A percentile compares a stretch with the other conserved stretches of the same genome.
phyloP scores from a whole-genome alignment of 2,113 vertebrate species.

The Thalassoma bifasciatum region DNA sequence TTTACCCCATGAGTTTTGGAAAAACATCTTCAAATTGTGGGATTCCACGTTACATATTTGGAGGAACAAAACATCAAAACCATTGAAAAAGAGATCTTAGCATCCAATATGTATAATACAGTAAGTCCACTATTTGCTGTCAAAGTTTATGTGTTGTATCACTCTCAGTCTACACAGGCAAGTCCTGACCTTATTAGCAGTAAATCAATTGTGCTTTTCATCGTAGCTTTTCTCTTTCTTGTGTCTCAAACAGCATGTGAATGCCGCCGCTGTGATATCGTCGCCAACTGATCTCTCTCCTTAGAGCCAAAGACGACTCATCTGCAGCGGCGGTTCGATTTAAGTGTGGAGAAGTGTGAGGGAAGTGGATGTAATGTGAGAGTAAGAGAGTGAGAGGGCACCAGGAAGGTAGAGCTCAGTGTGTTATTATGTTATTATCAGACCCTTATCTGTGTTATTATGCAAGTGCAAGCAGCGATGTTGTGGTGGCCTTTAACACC shows the following conservation, averaged over 20 bases:
- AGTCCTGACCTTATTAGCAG: constrained; percentile 12
- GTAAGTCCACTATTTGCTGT: background rate
- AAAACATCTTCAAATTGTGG: too few relatives aligned
- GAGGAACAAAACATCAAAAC: too few relatives aligned
- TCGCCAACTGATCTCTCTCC: background rate
- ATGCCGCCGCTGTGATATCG: background rate
- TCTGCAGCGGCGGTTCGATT: background rate
- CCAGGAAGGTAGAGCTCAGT: background rate
- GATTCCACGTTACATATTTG: too few relatives aligned
- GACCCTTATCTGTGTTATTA: constrained; percentile 36
- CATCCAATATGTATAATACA: too few relatives aligned
- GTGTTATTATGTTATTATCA: constrained; percentile 25
- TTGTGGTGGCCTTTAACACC: constrained; percentile 38
- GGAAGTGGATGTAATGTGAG: constrained; percentile 1
- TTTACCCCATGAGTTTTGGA: too few relatives aligned
- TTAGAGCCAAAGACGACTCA: background rate
- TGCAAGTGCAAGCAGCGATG: constrained; percentile 36
- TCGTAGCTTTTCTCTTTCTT: constrained; percentile 10
- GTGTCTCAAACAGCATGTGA: background rate
- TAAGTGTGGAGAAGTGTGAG: constrained; percentile 9
- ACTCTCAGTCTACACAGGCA: too few relatives aligned
- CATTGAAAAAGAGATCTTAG: too few relatives aligned
- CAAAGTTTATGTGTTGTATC: background rate
- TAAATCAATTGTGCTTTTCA: background rate
- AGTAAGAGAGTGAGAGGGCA: background rate